A percentile compares a stretch with the other conserved stretches of the same genome.
Conservation (phyloP, 1,140 invertebrate genomes). For the Centruroides sculpturatus region DNA sequence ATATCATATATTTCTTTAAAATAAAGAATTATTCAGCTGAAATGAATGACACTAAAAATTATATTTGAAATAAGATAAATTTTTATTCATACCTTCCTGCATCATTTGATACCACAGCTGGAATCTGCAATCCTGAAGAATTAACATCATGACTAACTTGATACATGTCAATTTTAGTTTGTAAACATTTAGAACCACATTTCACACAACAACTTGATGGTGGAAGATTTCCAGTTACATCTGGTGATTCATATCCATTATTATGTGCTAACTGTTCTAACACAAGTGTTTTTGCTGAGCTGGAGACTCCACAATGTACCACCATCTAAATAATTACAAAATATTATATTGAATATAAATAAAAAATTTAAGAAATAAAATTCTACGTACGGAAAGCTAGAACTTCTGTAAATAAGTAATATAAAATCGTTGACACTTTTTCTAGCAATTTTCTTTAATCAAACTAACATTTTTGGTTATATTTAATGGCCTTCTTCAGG, state of each 20-base stretch:
- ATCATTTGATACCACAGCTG: slow-evolving; percentile 9
- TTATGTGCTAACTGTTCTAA: slow-evolving; percentile 7
- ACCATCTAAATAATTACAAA: slow-evolving; percentile 9
- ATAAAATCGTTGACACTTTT: too few species aligned
- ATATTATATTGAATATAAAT: too few species aligned
- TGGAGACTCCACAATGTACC: slow-evolving; percentile 16
- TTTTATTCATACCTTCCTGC: slow-evolving; percentile 8
- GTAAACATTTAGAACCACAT: slow-evolving; percentile 2
- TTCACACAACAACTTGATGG: not conserved
- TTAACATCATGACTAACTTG: slow-evolving; percentile 4
- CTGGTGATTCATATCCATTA: slow-evolving; percentile 1
- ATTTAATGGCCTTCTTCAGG: too few species aligned
- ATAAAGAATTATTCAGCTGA: too few species aligned
- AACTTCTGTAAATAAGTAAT: too few species aligned
- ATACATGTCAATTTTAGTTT: slow-evolving; percentile 6
- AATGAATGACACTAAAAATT: too few species aligned
- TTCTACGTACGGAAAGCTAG: too few species aligned
- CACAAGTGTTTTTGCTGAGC: not conserved
- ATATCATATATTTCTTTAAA: too few species aligned
- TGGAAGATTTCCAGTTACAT: slow-evolving; percentile 3
- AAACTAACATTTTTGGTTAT: too few species aligned
- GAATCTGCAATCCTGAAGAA: not conserved
- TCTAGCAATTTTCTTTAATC: too few species aligned
- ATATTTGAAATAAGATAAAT: not conserved
- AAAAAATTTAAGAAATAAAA: too few species aligned